A percentile compares a stretch with the other conserved stretches of the same genome.
Evolutionary conservation across 2,888 invertebrate genomes (phyloP).

Genomic region (Drosophila villosipedis): DNA sequence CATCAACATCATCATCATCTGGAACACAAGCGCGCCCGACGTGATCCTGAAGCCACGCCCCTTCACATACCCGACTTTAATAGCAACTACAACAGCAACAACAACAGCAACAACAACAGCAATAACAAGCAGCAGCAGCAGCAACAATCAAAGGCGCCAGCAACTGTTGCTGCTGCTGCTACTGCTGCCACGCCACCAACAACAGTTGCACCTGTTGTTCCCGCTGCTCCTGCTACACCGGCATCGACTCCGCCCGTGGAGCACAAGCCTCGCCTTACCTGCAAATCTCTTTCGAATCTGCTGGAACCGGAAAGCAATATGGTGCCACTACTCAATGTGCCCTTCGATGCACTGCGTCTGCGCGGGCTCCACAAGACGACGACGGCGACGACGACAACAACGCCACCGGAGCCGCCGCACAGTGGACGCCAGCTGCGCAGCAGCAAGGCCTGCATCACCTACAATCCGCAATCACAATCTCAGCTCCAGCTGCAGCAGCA

Average conservation of each 20-base stretch:
- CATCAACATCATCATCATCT: constrained; percentile 61
- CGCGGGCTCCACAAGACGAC: constrained; percentile 46
- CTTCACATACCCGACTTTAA: constrained; percentile 76
- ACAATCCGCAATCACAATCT: constrained; percentile 61
- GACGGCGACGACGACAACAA: constrained; percentile 1
- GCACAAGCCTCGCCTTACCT: constrained; percentile 87
- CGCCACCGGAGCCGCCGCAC: constrained; percentile 37
- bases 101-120: constrained; percentile 9
- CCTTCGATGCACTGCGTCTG: constrained; percentile 67
- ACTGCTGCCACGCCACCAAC: constrained; percentile 19
- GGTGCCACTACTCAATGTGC: constrained; percentile 65
- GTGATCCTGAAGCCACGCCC: constrained; percentile 49
- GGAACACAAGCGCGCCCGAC: constrained; percentile 65
- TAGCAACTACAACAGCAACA: constrained; percentile 59
- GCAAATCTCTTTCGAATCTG: constrained; percentile 88
- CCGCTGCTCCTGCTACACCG: constrained; percentile 17
- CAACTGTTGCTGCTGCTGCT: constrained; percentile 20
- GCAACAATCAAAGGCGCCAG: constrained; percentile 53
- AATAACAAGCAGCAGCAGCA: constrained; percentile 37
- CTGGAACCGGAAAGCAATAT: constrained; percentile 86
- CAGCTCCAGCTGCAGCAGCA: constrained; percentile 51
- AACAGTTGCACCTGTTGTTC: constrained; percentile 12
- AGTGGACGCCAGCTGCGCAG: constrained; percentile 63
- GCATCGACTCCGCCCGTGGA: constrained; percentile 67
- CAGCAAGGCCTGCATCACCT: constrained; percentile 67